These are phyloP conservation scores for Holacanthus passer DNA, from an alignment of 2,113 vertebrate genomes.

Conservation along the genomic window DNA sequence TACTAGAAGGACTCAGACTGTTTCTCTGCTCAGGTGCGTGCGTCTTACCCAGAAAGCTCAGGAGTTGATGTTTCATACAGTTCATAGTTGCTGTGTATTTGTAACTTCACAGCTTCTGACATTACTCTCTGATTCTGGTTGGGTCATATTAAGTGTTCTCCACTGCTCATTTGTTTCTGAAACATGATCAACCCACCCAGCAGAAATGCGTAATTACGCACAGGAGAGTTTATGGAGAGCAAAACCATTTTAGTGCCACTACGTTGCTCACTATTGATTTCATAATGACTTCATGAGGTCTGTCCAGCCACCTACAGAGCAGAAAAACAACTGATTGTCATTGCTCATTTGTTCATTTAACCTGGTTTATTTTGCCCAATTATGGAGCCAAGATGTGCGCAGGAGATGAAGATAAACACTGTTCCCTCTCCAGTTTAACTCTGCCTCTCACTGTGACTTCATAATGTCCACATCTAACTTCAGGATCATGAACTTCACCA, in stretches of 20 bases:
- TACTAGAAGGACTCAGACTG: neutral
- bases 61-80: too few species aligned
- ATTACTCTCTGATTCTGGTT: too few species aligned
- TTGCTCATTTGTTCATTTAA: neutral
- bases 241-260: neutral
- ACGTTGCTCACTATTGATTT: neutral
- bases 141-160: neutral
- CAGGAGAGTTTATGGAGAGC: neutral
- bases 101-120: neutral
- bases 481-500: too few species aligned
- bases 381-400: neutral
- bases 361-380: too few species aligned
- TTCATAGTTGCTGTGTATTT: too few species aligned
- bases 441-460: neutral
- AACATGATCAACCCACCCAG: neutral
- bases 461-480: too few species aligned
- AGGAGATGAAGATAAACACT: neutral
- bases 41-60: neutral
- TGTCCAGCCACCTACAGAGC: too few species aligned
- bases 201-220: neutral
- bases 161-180: neutral
- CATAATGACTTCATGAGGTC: too few species aligned
- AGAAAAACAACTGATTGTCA: neutral
- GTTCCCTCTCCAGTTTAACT: neutral
- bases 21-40: neutral